These are phyloP conservation scores for Stichodactyla mertensii DNA, from an alignment of 64 coral and sea anemone genomes.

Conservation along the genomic window DNA sequence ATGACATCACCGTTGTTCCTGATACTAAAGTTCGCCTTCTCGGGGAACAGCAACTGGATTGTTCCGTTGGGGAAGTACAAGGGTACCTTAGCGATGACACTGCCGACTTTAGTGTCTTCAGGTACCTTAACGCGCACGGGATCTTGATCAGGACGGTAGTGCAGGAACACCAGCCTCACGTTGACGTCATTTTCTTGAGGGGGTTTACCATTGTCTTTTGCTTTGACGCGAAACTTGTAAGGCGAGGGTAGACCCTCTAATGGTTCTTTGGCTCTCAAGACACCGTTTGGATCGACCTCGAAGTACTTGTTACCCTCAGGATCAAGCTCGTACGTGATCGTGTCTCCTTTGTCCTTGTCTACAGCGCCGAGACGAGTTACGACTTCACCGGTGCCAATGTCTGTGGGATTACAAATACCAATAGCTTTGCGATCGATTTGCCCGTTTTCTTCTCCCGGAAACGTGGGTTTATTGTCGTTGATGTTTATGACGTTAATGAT, in stretches of 20 bases:
- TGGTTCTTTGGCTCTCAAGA: constrained; percentile 50
- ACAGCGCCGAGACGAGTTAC: constrained; percentile 32
- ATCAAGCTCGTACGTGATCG: constrained; percentile 43
- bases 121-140: constrained; percentile 62
- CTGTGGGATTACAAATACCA: constrained; percentile 23
- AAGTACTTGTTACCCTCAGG: constrained; percentile 30
- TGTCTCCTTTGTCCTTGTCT: constrained; percentile 53
- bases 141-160: constrained; percentile 52
- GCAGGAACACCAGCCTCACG: constrained; percentile 57
- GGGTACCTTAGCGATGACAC: constrained; percentile 64
- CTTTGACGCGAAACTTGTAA: constrained; percentile 48
- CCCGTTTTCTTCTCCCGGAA: constrained; percentile 40
- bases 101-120: constrained; percentile 45
- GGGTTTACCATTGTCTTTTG: constrained; percentile 50
- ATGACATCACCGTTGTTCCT: constrained; percentile 58
- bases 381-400: constrained; percentile 35
- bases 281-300: constrained; percentile 39
- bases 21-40: constrained; percentile 62
- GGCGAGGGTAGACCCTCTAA: constrained; percentile 20
- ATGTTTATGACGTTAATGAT: constrained; percentile 54
- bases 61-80: constrained; percentile 65
- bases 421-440: constrained; percentile 61
- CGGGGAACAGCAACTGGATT: constrained; percentile 59
- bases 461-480: constrained; percentile 70
- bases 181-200: constrained; percentile 36